These are phyloP conservation scores for Drosophila sp. DNA, from an alignment of 1,140 invertebrate genomes.

Conservation along the genomic window DNA sequence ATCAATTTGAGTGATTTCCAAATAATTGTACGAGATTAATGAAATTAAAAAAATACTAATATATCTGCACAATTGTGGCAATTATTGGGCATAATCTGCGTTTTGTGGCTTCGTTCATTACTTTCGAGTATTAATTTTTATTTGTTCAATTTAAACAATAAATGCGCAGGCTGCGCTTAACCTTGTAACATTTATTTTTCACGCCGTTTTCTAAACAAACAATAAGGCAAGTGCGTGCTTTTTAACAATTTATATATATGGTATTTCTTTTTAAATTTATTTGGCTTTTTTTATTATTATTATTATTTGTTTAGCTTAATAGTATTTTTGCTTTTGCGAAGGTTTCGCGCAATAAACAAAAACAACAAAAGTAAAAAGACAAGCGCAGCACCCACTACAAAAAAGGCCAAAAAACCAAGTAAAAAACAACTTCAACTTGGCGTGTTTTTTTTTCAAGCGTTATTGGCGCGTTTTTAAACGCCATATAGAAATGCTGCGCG, in stretches of 20 bases:
- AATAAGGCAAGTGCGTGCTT: constrained; percentile 51
- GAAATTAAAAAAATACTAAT: not conserved
- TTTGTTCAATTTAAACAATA: constrained; percentile 61
- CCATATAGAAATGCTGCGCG: constrained; percentile 33
- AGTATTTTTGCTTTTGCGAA: constrained; percentile 32
- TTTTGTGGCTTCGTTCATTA: constrained; percentile 27
- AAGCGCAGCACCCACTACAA: constrained; percentile 45
- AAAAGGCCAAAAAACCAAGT: not conserved
- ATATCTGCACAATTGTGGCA: constrained; percentile 38
- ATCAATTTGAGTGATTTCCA: not conserved
- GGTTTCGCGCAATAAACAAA: constrained; percentile 8
- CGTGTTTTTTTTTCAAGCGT: constrained; percentile 6
- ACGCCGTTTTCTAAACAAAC: constrained; percentile 52
- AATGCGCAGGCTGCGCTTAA: constrained; percentile 40
- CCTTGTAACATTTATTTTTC: constrained; percentile 53
- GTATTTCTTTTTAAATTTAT: constrained; percentile 12
- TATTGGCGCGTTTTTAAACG: constrained; percentile 41
- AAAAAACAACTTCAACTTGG: constrained; percentile 29
- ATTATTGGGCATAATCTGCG: constrained; percentile 43
- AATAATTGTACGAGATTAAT: not conserved
- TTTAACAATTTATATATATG: constrained; percentile 51
- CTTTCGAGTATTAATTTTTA: constrained; percentile 48
- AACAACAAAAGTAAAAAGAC: constrained; percentile 16
- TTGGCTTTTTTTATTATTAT: constrained; percentile 16
- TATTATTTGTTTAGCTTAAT: constrained; percentile 48